Conservation (phyloP, 2,888 invertebrate species). For the Drosophila incognita region DNA sequence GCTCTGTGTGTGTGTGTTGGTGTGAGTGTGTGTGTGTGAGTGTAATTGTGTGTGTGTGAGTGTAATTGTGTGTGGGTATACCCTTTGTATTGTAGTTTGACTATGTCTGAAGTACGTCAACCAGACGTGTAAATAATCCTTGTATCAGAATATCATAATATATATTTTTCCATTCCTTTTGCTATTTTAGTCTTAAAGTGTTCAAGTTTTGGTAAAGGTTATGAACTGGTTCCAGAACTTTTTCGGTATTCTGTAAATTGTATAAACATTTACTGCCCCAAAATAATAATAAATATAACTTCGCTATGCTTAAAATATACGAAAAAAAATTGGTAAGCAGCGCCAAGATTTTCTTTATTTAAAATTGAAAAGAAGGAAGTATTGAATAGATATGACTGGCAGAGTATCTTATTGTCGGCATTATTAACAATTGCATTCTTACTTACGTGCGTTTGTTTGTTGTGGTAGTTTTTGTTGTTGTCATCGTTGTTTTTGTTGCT, state of each 20-base stretch:
- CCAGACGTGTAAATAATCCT: background rate
- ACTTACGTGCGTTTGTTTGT: background rate
- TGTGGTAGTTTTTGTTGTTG: background rate
- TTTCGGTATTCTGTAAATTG: background rate
- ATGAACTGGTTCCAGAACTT: background rate
- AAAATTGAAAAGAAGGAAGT: background rate
- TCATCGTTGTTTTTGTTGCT: conserved; percentile 4
- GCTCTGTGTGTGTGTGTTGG: background rate
- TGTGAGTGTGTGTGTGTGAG: background rate
- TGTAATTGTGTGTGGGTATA: background rate
- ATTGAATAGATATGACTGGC: background rate
- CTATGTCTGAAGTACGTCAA: background rate
- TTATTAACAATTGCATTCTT: background rate
- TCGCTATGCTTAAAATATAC: background rate
- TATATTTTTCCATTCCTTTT: background rate
- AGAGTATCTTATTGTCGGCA: conserved; percentile 3
- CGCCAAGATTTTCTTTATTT: background rate
- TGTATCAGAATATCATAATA: background rate
- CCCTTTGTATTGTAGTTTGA: background rate
- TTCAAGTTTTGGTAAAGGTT: background rate
- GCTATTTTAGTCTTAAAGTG: background rate
- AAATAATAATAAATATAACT: background rate
- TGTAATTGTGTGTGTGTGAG: background rate
- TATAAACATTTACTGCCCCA: background rate
- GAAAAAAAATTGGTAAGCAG: background rate